Conservation (phyloP, 2,113 vertebrate genomes). For the Spizaetus ornatus region DNA sequence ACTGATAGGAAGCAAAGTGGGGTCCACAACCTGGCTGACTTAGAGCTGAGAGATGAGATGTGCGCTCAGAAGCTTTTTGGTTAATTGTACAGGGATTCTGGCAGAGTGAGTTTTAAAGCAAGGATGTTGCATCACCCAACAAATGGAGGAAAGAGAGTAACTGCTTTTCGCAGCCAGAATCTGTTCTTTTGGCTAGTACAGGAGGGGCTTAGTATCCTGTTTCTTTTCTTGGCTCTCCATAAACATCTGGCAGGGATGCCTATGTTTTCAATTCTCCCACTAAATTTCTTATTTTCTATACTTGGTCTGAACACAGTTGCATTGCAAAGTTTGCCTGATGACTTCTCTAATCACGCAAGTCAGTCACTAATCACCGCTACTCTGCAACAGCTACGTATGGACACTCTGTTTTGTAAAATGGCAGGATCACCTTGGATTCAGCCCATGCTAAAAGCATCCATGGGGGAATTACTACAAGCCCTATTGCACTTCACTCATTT, state of each 20-base stretch:
- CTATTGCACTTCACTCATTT: background rate
- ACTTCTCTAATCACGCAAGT: background rate
- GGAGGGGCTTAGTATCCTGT: background rate
- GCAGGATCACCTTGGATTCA: background rate
- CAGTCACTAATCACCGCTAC: background rate
- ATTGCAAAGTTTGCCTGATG: background rate
- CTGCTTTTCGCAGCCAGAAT: background rate
- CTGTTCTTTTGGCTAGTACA: background rate
- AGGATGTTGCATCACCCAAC: background rate
- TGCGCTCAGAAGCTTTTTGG: background rate
- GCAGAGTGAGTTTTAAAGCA: background rate
- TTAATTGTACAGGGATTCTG: background rate
- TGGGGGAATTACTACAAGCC: background rate
- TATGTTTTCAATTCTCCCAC: background rate
- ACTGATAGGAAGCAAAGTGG: background rate
- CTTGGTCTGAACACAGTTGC: background rate
- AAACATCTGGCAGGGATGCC: background rate
- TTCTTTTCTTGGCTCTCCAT: background rate
- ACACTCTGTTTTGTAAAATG: background rate
- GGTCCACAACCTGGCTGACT: background rate
- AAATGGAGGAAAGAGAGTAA: background rate
- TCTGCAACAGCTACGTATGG: background rate
- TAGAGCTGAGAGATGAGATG: background rate
- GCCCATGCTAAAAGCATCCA: background rate
- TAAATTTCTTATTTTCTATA: constrained; percentile 3